phyloP scores from a whole-genome alignment of 2,113 vertebrate species.

The Calyptommatus sinebrachiatus region DNA sequence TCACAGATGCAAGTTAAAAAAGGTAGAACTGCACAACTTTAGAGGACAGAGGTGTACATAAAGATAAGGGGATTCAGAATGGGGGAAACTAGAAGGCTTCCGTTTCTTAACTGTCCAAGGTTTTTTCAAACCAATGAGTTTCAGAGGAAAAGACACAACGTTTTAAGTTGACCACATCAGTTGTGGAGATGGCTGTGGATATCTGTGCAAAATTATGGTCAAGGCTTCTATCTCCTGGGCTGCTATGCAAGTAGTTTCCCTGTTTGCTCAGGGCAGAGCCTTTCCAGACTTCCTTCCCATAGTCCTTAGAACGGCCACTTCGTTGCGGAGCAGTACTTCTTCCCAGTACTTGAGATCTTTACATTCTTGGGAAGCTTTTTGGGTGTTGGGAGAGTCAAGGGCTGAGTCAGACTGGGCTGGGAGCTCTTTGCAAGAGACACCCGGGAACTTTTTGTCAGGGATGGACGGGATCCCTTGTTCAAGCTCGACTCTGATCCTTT shows the following conservation, averaged over 20 bases:
- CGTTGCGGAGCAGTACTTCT: neutral
- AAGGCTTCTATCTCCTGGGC: neutral
- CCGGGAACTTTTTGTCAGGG: neutral
- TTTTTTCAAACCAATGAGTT: neutral
- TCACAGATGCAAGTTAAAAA: neutral
- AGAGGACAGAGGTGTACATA: neutral
- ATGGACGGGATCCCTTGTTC: neutral
- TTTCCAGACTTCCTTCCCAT: neutral
- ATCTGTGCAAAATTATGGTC: too few species aligned
- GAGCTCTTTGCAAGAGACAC: neutral
- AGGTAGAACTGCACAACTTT: neutral
- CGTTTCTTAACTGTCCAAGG: neutral
- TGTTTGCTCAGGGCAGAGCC: fast-evolving
- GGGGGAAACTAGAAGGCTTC: too few species aligned
- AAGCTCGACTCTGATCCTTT: neutral
- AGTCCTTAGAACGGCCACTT: conserved; percentile 14
- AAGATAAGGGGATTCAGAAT: neutral
- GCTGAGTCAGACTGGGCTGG: neutral
- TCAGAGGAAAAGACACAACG: neutral
- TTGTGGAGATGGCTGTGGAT: too few species aligned
- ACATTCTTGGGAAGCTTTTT: neutral
- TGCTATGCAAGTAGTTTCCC: too few species aligned
- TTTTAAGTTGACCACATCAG: neutral
- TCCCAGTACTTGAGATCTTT: neutral
- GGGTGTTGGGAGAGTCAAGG: fast-evolving